phyloP scores from a whole-genome alignment of 2,797 vertebrate species.

The Scolopax rusticola region DNA sequence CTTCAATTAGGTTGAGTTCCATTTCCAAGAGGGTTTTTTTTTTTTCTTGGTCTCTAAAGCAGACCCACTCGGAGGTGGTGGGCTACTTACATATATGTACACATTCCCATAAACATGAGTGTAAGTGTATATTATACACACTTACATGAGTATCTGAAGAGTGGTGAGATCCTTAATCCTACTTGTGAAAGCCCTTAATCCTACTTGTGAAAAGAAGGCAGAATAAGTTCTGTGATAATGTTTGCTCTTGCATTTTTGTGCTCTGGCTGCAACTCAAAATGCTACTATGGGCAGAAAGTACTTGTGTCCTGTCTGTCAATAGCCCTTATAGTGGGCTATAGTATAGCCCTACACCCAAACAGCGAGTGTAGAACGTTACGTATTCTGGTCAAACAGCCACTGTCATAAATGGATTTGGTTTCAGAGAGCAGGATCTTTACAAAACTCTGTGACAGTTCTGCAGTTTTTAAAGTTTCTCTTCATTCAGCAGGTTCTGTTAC shows the following conservation, averaged over 20 bases:
- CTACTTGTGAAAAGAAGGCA: background rate
- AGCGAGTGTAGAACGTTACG: no score
- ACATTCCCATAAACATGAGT: background rate
- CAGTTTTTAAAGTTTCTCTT: background rate
- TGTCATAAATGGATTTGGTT: background rate
- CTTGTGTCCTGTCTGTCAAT: background rate
- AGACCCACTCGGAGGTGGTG: background rate
- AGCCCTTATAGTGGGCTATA: accelerated
- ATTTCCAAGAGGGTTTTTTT: background rate
- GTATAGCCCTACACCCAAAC: no score
- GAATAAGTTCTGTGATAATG: background rate
- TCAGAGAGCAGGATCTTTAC: background rate
- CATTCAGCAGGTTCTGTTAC: background rate
- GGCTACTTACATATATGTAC: background rate
- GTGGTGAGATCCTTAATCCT: background rate
- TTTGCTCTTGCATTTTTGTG: background rate
- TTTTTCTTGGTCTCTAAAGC: background rate
- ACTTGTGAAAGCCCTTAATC: background rate
- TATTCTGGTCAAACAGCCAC: background rate
- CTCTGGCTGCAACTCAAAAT: background rate
- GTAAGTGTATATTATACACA: background rate
- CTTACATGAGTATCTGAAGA: background rate
- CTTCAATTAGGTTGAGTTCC: background rate
- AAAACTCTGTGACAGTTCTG: background rate
- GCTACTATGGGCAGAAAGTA: background rate